Evolutionary conservation across 2,797 vertebrate genomes (phyloP).

Genomic region (Thunnus albacares): DNA sequence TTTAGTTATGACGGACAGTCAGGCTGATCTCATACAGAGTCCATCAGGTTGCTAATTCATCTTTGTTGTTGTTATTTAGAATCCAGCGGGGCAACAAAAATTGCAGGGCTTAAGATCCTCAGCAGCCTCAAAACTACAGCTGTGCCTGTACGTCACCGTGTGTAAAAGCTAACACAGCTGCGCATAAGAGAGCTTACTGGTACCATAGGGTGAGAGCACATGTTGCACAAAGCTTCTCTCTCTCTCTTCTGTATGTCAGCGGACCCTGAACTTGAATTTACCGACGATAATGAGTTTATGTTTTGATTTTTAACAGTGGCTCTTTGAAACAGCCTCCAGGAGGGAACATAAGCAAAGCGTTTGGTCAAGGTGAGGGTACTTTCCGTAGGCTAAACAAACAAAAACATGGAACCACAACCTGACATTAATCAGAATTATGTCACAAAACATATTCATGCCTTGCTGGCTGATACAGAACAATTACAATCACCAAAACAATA

Average conservation of each 20-base stretch:
- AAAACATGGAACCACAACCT: too few species aligned
- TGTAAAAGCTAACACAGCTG: background rate
- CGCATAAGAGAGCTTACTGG: background rate
- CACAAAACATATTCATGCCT: too few species aligned
- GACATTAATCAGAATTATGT: too few species aligned
- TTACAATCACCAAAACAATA: background rate
- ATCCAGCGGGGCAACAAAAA: background rate
- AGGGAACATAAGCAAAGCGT: too few species aligned
- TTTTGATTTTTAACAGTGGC: too few species aligned
- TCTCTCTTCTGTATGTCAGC: too few species aligned
- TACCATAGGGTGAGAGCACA: background rate
- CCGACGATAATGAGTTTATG: background rate
- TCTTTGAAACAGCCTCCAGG: too few species aligned
- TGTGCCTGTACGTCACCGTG: background rate
- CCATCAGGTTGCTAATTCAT: background rate
- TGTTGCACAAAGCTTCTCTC: background rate
- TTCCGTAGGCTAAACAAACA: too few species aligned
- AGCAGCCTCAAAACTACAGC: background rate
- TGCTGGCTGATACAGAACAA: background rate
- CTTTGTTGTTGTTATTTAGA: background rate
- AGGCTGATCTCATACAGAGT: background rate
- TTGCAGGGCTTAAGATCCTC: too few species aligned
- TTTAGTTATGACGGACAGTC: too few species aligned
- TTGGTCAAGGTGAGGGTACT: too few species aligned
- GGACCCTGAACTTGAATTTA: background rate